Evolutionary conservation across 2,113 vertebrate genomes (phyloP).

Genomic region (Camelus dromedarius): DNA sequence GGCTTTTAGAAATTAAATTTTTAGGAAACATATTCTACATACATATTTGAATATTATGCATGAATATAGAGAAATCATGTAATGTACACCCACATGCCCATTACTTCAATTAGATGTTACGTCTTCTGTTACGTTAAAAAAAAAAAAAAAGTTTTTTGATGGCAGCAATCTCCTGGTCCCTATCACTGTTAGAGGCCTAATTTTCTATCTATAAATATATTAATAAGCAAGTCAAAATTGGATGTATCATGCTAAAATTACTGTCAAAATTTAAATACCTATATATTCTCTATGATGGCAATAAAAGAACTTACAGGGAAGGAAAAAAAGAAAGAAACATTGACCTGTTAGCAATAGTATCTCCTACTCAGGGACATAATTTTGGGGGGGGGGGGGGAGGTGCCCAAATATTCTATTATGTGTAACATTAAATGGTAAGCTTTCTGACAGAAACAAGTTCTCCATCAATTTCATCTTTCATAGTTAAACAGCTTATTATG

Average conservation of each 20-base stretch:
- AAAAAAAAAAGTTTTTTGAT: constrained; percentile 64
- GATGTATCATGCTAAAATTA: constrained; percentile 87
- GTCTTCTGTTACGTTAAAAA: too few species aligned
- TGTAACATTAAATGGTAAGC: neutral
- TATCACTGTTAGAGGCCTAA: constrained; percentile 87
- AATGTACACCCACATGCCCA: neutral
- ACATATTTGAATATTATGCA: neutral
- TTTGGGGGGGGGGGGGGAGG: neutral
- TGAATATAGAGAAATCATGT: neutral
- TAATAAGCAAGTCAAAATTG: constrained; percentile 86
- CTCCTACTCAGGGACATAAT: neutral
- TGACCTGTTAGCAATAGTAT: neutral
- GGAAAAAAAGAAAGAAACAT: neutral
- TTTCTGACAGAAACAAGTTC: neutral
- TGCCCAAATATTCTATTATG: neutral
- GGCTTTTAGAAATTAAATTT: neutral
- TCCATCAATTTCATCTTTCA: neutral
- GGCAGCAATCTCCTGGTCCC: constrained; percentile 73
- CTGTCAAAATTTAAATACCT: constrained; percentile 86
- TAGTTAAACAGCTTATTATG: neutral
- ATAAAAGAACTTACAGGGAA: constrained; percentile 79
- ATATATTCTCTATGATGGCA: constrained; percentile 87
- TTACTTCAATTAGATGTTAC: neutral
- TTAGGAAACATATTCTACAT: neutral
- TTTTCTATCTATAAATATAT: constrained; percentile 88